Evolutionary conservation across 2,113 vertebrate genomes (phyloP).

Genomic region (Bombycilla garrulus): DNA sequence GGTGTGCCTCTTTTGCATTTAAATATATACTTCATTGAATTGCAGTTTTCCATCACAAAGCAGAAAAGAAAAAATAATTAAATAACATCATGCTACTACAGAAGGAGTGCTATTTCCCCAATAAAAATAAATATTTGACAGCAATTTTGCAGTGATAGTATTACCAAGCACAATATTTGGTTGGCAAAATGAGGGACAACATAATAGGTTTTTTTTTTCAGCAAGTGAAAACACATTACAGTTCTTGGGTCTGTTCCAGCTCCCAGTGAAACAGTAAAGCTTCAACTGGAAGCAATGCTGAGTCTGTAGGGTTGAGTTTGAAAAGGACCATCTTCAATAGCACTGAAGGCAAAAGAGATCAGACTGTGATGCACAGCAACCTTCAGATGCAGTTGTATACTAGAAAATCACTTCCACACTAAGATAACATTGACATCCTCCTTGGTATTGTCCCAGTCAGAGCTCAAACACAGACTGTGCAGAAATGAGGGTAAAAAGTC

Average conservation of each 20-base stretch:
- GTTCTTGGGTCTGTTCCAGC: slow-evolving; percentile 39
- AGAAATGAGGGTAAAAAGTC: slow-evolving; percentile 43
- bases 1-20: slow-evolving; percentile 64
- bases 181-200: slow-evolving; percentile 22
- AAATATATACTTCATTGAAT: slow-evolving; percentile 67
- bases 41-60: slow-evolving; percentile 44
- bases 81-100: slow-evolving; percentile 40
- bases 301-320: not conserved
- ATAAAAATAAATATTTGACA: slow-evolving; percentile 57
- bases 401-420: not conserved
- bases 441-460: not conserved
- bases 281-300: not conserved
- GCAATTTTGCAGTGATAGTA: slow-evolving; percentile 25
- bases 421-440: slow-evolving; percentile 23
- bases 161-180: slow-evolving; percentile 38
- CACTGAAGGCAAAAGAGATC: not conserved
- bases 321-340: not conserved
- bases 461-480: not conserved
- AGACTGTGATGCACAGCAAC: not conserved
- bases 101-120: slow-evolving; percentile 7
- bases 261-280: not conserved
- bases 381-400: not conserved
- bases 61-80: slow-evolving; percentile 65
- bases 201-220: slow-evolving; percentile 24
- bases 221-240: slow-evolving; percentile 10